Evolutionary conservation across 2,888 invertebrate genomes (phyloP), one percentile per base, ranked within the genome.

Genomic region (Melitaea athalia): DNA sequence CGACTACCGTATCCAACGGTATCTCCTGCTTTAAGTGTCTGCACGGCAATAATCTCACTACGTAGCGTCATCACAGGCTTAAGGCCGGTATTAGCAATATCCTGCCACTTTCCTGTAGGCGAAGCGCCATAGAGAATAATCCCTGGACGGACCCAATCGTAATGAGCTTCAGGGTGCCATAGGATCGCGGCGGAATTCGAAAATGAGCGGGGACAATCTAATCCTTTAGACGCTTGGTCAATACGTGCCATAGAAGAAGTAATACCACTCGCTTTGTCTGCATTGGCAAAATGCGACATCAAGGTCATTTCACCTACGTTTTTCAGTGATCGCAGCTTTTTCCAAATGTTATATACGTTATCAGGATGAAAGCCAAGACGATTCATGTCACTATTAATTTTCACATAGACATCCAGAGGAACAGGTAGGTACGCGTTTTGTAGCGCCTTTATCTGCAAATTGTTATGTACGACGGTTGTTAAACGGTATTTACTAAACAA

Each of bases 31-130:
- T 49, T 49, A 5, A 49, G 47, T 6, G 14, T 49, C n/a, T n/a
- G 47, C 47, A 49, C 47, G 47, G n/a, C 47, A 49, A 49, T 49
- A 49, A 49, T 49, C n/a, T 49, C 14, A 49, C 47, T 49, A 49
- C 47, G 47, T 6, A 49, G n/a, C 14, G 47, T 49, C 47, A 49
- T 49, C 47, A 49, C 47, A 1, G 47, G 47, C 14, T n/a, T 49
- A 49, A 49, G 47, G 6, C 47, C 47, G 5, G 47, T 49, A 49
- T 49, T 49, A 6, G 47, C 47, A n/a, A 49, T 49, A 49, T 49
- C 47, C 14, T 49, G 47, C 47, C 47, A 49, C 47, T 49, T 49
- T n/a, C 47, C 47, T n/a, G 47, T 49, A 6, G 47, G 47, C 14
- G 47, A 49, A 49, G 47, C 47, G 5, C 47, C 47, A n/a, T 49